Base-by-base conservation (phyloP, 2,797 vertebrate genomes). In the Pampus argenteus region DNA sequence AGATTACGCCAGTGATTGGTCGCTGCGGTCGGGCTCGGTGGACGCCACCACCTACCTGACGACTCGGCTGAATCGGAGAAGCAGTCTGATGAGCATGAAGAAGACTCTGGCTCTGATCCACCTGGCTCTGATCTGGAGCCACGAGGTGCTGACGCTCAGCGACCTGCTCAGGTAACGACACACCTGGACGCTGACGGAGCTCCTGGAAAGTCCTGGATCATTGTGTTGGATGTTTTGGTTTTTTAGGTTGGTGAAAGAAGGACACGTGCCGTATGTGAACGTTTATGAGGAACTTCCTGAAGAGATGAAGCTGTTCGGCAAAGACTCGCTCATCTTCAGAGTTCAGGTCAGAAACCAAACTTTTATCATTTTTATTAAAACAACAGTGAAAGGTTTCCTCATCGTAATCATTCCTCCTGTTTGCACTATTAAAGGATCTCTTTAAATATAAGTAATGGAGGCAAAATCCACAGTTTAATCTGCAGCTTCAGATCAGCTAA, bases 21-120 rank as follows among this genome's bases (percentile, higher is more conserved):
- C 81, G 0, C 1, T 76, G 44, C 88, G 48, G 38, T 96, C 95
- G 0, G 96, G 96, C 31, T 97, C 97, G 0, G 36, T 90, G 22
- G 95, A 96, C 66, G 93, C 88, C 10, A 7, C 13, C 0, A 31
- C 65, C 0, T 94, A 95, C 76, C 73, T 89, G 1, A 29, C 14
- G 0, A 2, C 3, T 5, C 74, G 56, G 13, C 72, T 61, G 60
- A 87, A 57, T 34, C 86, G 85, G 42, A 76, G 49, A 0, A 25
- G 31, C 0, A 7, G 87, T 22, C 90, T 85, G 79, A 95, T 98
- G 96, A 95, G 76, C 0, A 94, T 99, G 94, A 95, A 86, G 5
- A 92, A 91, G 87, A 98, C 96, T 0, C 89, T 99, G 60, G 97
- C 96, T 0, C 92, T 99, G 87, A 94, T 96, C 83, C 94, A 95